Conservation (phyloP, 2,888 invertebrate species). For the Cheilosia urbana region DNA sequence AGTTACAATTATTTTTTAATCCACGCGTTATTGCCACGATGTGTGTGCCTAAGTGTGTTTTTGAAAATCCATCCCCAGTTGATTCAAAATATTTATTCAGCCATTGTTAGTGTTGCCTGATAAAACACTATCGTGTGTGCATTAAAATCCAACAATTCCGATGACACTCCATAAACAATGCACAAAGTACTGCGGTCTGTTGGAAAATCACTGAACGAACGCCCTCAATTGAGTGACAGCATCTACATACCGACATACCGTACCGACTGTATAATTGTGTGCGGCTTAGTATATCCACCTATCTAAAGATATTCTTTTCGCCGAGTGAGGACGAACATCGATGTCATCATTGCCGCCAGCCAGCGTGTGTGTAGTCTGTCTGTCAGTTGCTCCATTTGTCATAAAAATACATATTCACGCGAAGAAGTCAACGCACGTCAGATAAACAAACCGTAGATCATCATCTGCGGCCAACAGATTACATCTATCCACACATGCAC, state of each 20-base stretch:
- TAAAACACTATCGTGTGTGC: constrained; percentile 75
- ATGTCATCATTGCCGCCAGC: constrained; percentile 64
- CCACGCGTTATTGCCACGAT: constrained; percentile 12
- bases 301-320: constrained; percentile 1
- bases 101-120: constrained; percentile 74
- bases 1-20: constrained; percentile 56
- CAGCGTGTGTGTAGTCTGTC: constrained; percentile 24
- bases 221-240: constrained; percentile 73
- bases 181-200: constrained; percentile 46
- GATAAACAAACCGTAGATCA: constrained; percentile 76
- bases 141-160: constrained; percentile 75
- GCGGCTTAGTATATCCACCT: not conserved
- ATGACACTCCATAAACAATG: constrained; percentile 75
- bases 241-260: constrained; percentile 39
- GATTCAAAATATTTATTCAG: constrained; percentile 76
- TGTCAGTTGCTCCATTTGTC: constrained; percentile 74
- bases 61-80: constrained; percentile 64
- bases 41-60: constrained; percentile 33
- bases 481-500: constrained; percentile 70
- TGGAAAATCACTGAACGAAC: constrained; percentile 72
- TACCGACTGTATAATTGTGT: not conserved
- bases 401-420: constrained; percentile 63
- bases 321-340: constrained; percentile 45
- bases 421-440: constrained; percentile 73
- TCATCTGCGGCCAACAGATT: constrained; percentile 74